These are phyloP conservation scores for Drosophila fungiperda DNA, from an alignment of 2,888 invertebrate species.

Conservation along the genomic window DNA sequence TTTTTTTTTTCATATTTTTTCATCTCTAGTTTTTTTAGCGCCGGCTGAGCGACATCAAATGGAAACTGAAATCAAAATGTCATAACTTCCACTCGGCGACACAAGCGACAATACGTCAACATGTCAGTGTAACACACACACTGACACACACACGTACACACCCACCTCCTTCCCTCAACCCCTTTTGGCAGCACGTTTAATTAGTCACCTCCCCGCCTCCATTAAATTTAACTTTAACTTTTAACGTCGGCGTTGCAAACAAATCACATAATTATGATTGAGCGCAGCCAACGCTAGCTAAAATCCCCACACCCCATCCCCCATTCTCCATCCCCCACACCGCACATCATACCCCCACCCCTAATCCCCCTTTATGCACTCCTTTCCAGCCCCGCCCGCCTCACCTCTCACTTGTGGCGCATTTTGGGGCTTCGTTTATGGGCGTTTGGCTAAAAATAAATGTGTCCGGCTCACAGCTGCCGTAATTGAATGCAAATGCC, in stretches of 20 bases:
- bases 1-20: background rate
- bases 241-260: slow-evolving; percentile 71
- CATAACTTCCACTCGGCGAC: slow-evolving; percentile 79
- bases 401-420: slow-evolving; percentile 23
- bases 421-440: slow-evolving; percentile 74
- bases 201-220: slow-evolving; percentile 54
- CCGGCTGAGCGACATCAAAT: slow-evolving; percentile 79
- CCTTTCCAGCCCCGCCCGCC: background rate
- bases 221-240: slow-evolving; percentile 4
- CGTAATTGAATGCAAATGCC: slow-evolving; percentile 84
- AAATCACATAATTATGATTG: slow-evolving; percentile 84
- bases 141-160: background rate
- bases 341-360: slow-evolving; percentile 3
- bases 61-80: slow-evolving; percentile 82
- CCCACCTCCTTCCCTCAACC: background rate
- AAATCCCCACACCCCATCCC: slow-evolving; percentile 15
- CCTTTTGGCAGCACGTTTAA: slow-evolving; percentile 49
- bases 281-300: slow-evolving; percentile 66
- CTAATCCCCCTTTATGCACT: slow-evolving; percentile 1
- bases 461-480: slow-evolving; percentile 78
- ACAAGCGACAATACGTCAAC: slow-evolving; percentile 83
- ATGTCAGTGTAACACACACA: slow-evolving; percentile 24
- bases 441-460: slow-evolving; percentile 76
- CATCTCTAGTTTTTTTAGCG: slow-evolving; percentile 18
- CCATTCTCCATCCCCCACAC: background rate